Conservation (phyloP, 1,140 invertebrate species). For the Drosophila trapezifrons region DNA sequence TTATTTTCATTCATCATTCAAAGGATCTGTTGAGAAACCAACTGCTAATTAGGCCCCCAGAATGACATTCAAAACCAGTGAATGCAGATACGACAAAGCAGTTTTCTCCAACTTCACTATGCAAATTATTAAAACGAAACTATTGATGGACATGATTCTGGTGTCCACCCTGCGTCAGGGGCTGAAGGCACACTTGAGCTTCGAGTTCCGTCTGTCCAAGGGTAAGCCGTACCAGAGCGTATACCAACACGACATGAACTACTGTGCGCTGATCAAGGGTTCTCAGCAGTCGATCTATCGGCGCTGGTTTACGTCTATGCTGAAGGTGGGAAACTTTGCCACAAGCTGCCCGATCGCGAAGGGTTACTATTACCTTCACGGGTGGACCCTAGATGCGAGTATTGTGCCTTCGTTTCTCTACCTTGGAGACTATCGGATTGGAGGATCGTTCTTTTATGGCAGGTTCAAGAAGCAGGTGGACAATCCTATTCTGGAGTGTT, state of each 20-base stretch:
- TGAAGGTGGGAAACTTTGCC: slow-evolving; percentile 67
- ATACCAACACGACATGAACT: slow-evolving; percentile 68
- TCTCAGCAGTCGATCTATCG: slow-evolving; percentile 60
- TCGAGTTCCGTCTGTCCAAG: slow-evolving; percentile 64
- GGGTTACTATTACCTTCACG: slow-evolving; percentile 65
- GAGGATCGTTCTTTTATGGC: slow-evolving; percentile 55
- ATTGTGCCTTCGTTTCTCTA: slow-evolving; percentile 67
- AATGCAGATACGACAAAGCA: slow-evolving; percentile 44
- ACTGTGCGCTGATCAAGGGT: slow-evolving; percentile 59
- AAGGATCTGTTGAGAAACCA: not conserved
- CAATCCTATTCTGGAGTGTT: slow-evolving; percentile 47
- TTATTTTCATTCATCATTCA: not conserved
- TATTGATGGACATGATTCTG: slow-evolving; percentile 56
- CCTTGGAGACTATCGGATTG: slow-evolving; percentile 69
- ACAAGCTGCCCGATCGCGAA: slow-evolving; percentile 58
- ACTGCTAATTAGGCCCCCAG: slow-evolving; percentile 31
- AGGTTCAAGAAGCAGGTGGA: slow-evolving; percentile 33
- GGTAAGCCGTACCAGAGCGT: slow-evolving; percentile 63
- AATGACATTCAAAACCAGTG: slow-evolving; percentile 55
- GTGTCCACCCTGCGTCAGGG: slow-evolving; percentile 34
- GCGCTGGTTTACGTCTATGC: slow-evolving; percentile 56
- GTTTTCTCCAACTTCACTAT: slow-evolving; percentile 65
- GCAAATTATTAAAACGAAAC: slow-evolving; percentile 36
- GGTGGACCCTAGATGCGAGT: slow-evolving; percentile 51
- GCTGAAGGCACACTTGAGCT: slow-evolving; percentile 57